phyloP scores from a whole-genome alignment of 2,888 invertebrate species.

The Rhagophthalmus giganteus region DNA sequence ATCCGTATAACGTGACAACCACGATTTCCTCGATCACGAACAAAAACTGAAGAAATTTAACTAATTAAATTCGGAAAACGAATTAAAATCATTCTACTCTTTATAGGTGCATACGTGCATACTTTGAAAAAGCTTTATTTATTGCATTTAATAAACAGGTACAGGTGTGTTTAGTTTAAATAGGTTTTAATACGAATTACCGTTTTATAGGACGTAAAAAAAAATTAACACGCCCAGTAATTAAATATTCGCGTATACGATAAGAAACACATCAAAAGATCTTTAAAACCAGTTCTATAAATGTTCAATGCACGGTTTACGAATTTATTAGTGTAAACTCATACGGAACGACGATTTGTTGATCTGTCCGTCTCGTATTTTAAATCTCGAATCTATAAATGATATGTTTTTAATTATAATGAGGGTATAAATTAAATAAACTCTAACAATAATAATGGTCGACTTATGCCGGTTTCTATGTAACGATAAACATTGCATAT shows the following conservation, averaged over 20 bases:
- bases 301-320: conserved; percentile 15
- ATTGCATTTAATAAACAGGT: too few species aligned
- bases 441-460: too few species aligned
- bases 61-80: too few species aligned
- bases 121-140: conserved; percentile 1
- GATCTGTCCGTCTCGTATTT: conserved; percentile 1
- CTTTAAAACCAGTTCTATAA: conserved; percentile 14
- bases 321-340: conserved; percentile 15
- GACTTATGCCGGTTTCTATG: background rate
- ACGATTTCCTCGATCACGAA: too few species aligned
- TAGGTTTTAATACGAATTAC: too few species aligned
- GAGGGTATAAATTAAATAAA: conserved; percentile 5
- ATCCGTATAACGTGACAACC: too few species aligned
- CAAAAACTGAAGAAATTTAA: too few species aligned
- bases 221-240: conserved; percentile 18
- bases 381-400: conserved; percentile 4
- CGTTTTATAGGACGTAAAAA: too few species aligned
- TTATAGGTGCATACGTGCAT: too few species aligned
- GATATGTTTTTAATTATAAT: background rate
- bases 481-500: background rate
- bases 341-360: conserved; percentile 1
- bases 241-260: conserved; percentile 8
- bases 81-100: too few species aligned
- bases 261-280: conserved; percentile 14
- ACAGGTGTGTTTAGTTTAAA: too few species aligned